These are phyloP conservation scores for Pangasius larnaudii DNA, from an alignment of 2,797 vertebrate genomes.

Conservation along the genomic window DNA sequence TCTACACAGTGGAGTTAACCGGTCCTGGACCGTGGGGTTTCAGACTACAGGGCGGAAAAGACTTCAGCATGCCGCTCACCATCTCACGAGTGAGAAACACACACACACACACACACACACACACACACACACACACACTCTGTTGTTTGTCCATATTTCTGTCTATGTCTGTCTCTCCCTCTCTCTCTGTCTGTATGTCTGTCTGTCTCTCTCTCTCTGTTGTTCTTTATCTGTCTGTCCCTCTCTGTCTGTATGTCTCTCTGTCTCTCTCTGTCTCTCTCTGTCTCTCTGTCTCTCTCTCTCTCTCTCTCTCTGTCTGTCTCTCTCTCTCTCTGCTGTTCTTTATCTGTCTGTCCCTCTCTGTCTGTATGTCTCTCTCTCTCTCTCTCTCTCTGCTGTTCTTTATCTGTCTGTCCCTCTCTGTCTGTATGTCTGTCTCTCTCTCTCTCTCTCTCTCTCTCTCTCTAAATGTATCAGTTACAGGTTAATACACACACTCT, in stretches of 20 bases:
- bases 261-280: not conserved
- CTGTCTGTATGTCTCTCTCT: not conserved
- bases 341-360: constrained; percentile 28
- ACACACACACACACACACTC: constrained; percentile 10
- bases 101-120: constrained; percentile 27
- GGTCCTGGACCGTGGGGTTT: constrained; percentile 97
- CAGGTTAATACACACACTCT: constrained; percentile 41
- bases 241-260: not conserved
- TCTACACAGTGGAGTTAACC: constrained; percentile 87
- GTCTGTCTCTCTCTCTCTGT: not conserved
- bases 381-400: too few relatives aligned
- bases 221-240: constrained; percentile 13
- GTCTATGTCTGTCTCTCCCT: not conserved
- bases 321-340: constrained; percentile 3
- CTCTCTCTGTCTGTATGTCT: not conserved
- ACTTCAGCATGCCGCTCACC: constrained; percentile 95
- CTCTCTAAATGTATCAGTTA: constrained; percentile 24
- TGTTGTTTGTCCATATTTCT: not conserved
- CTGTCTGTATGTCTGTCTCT: not conserved
- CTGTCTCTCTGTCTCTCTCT: not conserved
- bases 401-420: not conserved
- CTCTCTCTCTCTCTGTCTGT: constrained; percentile 12
- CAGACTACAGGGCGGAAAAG: constrained; percentile 96
- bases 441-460: not conserved
- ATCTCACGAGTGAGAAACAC: constrained; percentile 89